phyloP scores from a whole-genome alignment of 35 echinoderm and acorn worm species.

The Diadema setosum region DNA sequence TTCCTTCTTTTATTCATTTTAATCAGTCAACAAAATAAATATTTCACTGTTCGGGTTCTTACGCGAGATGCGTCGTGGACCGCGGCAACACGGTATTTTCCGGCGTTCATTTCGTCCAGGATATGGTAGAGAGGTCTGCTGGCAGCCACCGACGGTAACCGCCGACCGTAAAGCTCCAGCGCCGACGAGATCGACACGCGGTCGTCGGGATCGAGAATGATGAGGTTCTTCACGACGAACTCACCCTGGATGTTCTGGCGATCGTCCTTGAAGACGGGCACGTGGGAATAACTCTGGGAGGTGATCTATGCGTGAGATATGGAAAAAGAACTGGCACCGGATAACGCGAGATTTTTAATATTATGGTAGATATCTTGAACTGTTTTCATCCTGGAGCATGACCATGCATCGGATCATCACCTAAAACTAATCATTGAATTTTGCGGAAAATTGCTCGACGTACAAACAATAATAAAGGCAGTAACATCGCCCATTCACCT shows the following conservation, averaged over 20 bases:
- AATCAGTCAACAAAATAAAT: neutral
- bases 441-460: no score
- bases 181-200: neutral
- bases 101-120: conserved; percentile 54
- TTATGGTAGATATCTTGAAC: no score
- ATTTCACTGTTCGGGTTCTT: neutral
- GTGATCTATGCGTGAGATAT: no score
- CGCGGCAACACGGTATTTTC: conserved; percentile 50
- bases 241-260: conserved; percentile 27
- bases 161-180: conserved; percentile 22
- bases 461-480: no score
- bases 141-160: conserved; percentile 6
- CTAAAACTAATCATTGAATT: no score
- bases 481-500: no score
- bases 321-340: no score
- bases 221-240: conserved; percentile 42
- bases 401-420: no score
- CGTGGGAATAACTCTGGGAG: conserved; percentile 26
- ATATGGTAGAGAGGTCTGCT: conserved; percentile 58
- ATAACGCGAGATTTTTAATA: no score
- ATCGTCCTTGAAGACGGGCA: conserved; percentile 41
- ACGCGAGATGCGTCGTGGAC: neutral
- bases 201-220: conserved; percentile 30
- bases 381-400: no score
- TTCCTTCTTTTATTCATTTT: neutral